Evolutionary conservation across 1,140 invertebrate species (phyloP).

Genomic region (Helicoverpa armigera): DNA sequence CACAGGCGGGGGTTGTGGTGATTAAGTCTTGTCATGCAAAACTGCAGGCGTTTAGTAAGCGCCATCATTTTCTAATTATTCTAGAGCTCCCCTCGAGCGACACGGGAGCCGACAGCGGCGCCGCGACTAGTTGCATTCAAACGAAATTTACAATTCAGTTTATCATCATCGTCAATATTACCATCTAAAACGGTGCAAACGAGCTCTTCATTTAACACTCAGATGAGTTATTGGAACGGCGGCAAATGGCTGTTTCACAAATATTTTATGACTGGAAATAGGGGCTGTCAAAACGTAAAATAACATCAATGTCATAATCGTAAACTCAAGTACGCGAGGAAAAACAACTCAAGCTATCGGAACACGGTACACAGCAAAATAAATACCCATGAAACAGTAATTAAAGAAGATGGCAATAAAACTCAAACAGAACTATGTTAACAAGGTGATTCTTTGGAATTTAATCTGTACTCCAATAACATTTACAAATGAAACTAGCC

Average conservation of each 20-base stretch:
- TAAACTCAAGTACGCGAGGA: slow-evolving; percentile 44
- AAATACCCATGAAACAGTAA: slow-evolving; percentile 66
- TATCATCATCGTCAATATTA: slow-evolving; percentile 61
- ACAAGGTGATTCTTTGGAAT: slow-evolving; percentile 72
- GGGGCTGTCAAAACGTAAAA: slow-evolving; percentile 3
- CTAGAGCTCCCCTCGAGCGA: slow-evolving; percentile 56
- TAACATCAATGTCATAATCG: slow-evolving; percentile 13
- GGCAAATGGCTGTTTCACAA: slow-evolving; percentile 21
- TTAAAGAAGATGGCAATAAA: slow-evolving; percentile 59
- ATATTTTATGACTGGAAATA: slow-evolving; percentile 41
- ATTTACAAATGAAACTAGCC: slow-evolving; percentile 73
- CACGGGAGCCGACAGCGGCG: slow-evolving; percentile 38
- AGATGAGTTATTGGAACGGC: slow-evolving; percentile 40
- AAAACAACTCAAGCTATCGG: slow-evolving; percentile 27
- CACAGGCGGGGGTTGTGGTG: slow-evolving; percentile 40
- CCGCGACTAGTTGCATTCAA: slow-evolving; percentile 58
- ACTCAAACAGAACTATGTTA: slow-evolving; percentile 69
- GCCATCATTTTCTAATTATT: slow-evolving; percentile 56
- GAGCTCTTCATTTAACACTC: slow-evolving; percentile 54
- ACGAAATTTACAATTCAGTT: slow-evolving; percentile 65
- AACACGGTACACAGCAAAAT: slow-evolving; percentile 50
- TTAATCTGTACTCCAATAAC: slow-evolving; percentile 72
- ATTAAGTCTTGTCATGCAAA: slow-evolving; percentile 71
- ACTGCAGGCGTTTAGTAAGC: slow-evolving; percentile 58
- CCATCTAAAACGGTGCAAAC: slow-evolving; percentile 68